Conservation (phyloP, 2,888 invertebrate genomes). For the Cinara cedri region DNA sequence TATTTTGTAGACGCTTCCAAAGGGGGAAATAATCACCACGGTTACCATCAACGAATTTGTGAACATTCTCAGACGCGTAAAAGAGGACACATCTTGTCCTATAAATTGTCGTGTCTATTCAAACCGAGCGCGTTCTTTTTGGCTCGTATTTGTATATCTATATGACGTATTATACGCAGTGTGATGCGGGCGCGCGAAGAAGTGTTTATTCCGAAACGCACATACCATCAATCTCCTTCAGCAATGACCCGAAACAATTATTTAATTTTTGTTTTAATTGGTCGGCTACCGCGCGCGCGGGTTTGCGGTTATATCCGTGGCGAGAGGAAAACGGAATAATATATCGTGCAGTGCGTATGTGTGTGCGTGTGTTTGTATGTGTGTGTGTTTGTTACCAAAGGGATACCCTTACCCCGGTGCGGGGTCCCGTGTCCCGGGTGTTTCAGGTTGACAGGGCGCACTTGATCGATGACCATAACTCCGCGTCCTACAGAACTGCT, state of each 20-base stretch:
- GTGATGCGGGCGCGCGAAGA: constrained; percentile 16
- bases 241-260: constrained; percentile 57
- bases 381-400: constrained; percentile 21
- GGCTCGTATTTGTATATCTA: background rate
- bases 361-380: background rate
- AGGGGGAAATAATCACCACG: too few species aligned
- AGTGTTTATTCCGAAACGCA: constrained; percentile 45
- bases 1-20: too few species aligned
- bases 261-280: constrained; percentile 57
- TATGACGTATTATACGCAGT: background rate
- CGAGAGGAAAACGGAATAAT: constrained; percentile 53
- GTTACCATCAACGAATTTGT: too few species aligned
- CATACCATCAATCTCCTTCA: constrained; percentile 54
- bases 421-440: constrained; percentile 43
- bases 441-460: constrained; percentile 54
- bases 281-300: constrained; percentile 52
- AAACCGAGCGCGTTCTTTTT: background rate
- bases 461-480: constrained; percentile 56
- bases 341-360: constrained; percentile 35
- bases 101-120: constrained; percentile 11
- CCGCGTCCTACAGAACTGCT: constrained; percentile 30
- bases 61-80: too few species aligned
- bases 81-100: constrained; percentile 9
- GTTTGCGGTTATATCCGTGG: constrained; percentile 5
- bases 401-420: constrained; percentile 16